These are phyloP conservation scores for Pangasius macronema DNA, from an alignment of 2,797 vertebrate genomes.

Conservation along the genomic window DNA sequence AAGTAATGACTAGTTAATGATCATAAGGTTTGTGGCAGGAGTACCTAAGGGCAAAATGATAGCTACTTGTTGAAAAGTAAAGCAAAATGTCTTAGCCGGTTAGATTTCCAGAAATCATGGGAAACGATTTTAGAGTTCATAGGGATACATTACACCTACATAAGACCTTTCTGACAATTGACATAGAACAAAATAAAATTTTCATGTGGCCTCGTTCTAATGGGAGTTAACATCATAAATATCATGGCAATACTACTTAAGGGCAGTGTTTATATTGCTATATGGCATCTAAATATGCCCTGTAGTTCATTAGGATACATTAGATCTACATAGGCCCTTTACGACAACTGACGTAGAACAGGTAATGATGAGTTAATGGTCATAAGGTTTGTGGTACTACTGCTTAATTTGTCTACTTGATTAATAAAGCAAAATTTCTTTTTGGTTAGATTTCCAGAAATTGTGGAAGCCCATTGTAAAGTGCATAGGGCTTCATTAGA, in stretches of 20 bases:
- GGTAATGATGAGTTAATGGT: neutral
- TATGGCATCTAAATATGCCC: neutral
- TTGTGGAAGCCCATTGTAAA: neutral
- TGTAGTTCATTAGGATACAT: neutral
- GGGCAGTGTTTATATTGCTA: neutral
- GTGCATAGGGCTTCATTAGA: neutral
- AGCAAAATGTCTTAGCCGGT: neutral
- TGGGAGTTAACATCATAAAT: neutral
- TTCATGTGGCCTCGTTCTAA: neutral
- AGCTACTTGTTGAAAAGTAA: neutral
- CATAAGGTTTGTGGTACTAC: too few species aligned
- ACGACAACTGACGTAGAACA: neutral
- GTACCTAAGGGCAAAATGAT: neutral
- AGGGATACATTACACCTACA: neutral
- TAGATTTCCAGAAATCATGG: neutral
- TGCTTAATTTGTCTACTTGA: neutral
- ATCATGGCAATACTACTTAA: neutral
- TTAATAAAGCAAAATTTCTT: neutral
- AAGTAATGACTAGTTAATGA: neutral
- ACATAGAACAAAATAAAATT: neutral
- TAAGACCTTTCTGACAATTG: neutral
- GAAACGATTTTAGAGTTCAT: neutral
- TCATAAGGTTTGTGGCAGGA: neutral
- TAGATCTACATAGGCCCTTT: neutral
- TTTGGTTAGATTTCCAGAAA: neutral